Base-by-base conservation (phyloP, 2,888 invertebrate species). In the Villa cingulata region DNA sequence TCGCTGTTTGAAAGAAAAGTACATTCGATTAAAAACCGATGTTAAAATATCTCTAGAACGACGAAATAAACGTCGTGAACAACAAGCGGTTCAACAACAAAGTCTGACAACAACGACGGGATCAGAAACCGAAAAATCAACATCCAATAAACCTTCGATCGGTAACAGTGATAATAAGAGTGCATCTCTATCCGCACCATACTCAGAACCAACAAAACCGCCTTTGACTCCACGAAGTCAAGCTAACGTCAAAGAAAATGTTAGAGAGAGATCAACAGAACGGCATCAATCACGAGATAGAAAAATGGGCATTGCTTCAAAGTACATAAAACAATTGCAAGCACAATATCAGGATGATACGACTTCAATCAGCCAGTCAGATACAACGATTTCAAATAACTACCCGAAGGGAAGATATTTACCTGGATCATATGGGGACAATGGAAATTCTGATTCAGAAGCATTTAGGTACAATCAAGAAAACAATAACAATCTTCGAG, bases 71-170 rank as follows among this genome's bases (percentile, higher is more conserved):
- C 71, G 80, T 3, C 72, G 78, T 0, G 78, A 80, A 55, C 77
- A 78, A 62, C 70, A 70, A 53, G 65, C 62, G 0, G 29, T 59
- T 29, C 54, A 53, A n/a, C 49, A 48, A 27, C 41, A 45, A 17
- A 48, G 41, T 39, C n/a, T 45, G 17, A 54, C 56, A 37, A 73
- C 75, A 59, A 76, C 80, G 0, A 84, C 84, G 0, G 84, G 83
- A 2, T 86, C 86, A 0, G 86, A 86, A 62, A 86, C 86, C 0
- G 86, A 86, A 56, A 79, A 79, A 53, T 86, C 86, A 1, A 78
- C 81, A 52, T 85, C 85, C 0, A 82, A 76, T 62, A 81, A 77
- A 66, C 77, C 71, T 40, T 78, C 70, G 4, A 65, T 71, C 53
- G 78, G 70, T 4, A 66, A 65, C 50, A 68, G 64, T 46, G 68